These are phyloP conservation scores for Graptemys geographica DNA, from an alignment of 2,797 vertebrate species.

Conservation along the genomic window DNA sequence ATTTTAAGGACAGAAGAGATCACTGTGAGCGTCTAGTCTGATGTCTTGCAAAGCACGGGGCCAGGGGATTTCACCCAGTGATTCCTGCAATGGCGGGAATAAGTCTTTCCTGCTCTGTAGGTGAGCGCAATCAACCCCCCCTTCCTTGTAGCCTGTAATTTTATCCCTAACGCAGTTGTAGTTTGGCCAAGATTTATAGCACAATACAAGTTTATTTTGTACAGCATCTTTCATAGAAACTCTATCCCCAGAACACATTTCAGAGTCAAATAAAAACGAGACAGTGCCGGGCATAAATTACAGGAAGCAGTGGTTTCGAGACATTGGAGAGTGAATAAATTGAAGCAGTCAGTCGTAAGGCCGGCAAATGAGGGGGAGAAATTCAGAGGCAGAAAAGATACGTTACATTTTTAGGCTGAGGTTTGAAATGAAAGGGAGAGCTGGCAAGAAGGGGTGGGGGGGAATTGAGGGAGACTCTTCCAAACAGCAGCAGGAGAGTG, in stretches of 20 bases:
- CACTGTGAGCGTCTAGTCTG: neutral
- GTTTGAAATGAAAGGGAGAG: neutral
- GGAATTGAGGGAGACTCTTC: neutral
- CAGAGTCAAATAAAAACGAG: conserved; percentile 34
- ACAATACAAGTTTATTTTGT: conserved; percentile 44
- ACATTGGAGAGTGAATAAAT: neutral
- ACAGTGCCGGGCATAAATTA: neutral
- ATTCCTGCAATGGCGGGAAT: neutral
- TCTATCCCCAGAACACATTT: conserved; percentile 7
- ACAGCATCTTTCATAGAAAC: conserved; percentile 28
- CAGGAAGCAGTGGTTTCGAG: neutral
- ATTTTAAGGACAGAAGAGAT: neutral
- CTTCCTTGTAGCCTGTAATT: conserved; percentile 28
- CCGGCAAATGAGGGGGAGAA: neutral
- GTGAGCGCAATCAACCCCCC: neutral
- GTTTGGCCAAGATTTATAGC: conserved; percentile 42
- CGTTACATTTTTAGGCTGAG: neutral
- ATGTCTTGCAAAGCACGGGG: neutral
- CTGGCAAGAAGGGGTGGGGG: neutral
- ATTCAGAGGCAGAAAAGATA: neutral
- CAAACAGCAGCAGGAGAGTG: neutral
- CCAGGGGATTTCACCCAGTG: neutral
- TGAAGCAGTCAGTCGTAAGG: neutral
- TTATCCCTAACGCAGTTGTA: neutral
- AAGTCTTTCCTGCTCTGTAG: conserved; percentile 3